phyloP scores from a whole-genome alignment of 1,140 invertebrate genomes.

The Drosophila dunni region DNA sequence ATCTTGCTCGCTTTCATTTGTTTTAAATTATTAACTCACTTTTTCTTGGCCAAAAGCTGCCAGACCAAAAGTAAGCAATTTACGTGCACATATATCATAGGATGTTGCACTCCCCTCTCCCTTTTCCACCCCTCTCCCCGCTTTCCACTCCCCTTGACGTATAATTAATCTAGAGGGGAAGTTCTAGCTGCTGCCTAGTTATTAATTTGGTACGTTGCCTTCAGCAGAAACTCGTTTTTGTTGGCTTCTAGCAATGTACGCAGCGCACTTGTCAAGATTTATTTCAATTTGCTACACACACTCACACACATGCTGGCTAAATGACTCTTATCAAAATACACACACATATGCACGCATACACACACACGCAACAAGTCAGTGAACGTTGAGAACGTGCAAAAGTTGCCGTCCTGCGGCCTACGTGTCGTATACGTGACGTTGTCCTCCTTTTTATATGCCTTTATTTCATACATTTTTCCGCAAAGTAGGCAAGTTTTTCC shows the following conservation, averaged over 20 bases:
- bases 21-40: constrained; percentile 60
- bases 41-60: constrained; percentile 30
- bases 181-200: constrained; percentile 47
- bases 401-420: constrained; percentile 45
- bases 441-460: constrained; percentile 1
- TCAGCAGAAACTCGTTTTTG: constrained; percentile 30
- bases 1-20: constrained; percentile 33
- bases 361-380: constrained; percentile 49
- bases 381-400: constrained; percentile 43
- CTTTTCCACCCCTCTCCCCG: neutral
- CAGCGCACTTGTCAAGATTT: constrained; percentile 67
- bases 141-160: neutral
- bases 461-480: constrained; percentile 28
- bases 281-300: constrained; percentile 62
- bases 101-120: constrained; percentile 4
- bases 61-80: constrained; percentile 30
- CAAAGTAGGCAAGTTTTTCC: constrained; percentile 52
- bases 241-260: constrained; percentile 34
- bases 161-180: constrained; percentile 59
- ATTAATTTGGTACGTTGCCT: constrained; percentile 48
- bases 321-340: constrained; percentile 61
- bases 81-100: constrained; percentile 44
- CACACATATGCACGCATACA: constrained; percentile 18
- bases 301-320: constrained; percentile 34
- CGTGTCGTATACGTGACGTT: constrained; percentile 47